Conservation (phyloP, 2,113 vertebrate genomes). For the Dolichotis patagonum region DNA sequence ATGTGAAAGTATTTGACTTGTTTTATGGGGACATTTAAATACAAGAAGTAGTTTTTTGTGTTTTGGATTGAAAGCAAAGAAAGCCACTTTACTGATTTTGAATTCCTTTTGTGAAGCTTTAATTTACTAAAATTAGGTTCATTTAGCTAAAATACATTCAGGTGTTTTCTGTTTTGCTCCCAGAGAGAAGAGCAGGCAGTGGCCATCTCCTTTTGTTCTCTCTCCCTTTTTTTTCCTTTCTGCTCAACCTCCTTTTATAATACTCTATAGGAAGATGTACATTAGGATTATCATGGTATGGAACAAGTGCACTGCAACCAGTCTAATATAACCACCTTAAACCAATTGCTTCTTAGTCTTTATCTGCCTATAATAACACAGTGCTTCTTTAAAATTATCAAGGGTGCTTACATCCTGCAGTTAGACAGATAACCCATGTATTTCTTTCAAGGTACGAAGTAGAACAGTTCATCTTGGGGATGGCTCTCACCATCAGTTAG, state of each 20-base stretch:
- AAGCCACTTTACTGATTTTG: slow-evolving; percentile 60
- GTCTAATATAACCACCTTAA: slow-evolving; percentile 36
- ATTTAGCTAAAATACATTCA: slow-evolving; percentile 54
- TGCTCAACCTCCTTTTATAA: slow-evolving; percentile 5
- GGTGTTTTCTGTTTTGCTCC: slow-evolving; percentile 8
- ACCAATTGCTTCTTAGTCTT: neutral
- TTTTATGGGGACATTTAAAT: slow-evolving; percentile 68
- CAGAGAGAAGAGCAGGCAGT: neutral
- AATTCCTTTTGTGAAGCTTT: slow-evolving; percentile 57
- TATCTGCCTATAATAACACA: neutral
- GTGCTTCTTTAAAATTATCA: neutral
- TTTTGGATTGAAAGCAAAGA: slow-evolving; percentile 62
- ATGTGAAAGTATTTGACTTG: slow-evolving; percentile 64
- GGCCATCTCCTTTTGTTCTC: neutral
- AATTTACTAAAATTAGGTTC: slow-evolving; percentile 68
- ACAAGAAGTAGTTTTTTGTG: slow-evolving; percentile 42
- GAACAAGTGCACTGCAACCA: neutral
- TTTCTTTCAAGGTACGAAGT: neutral
- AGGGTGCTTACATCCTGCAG: neutral
- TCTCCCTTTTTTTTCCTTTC: neutral
- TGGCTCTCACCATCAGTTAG: neutral
- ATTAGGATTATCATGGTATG: neutral
- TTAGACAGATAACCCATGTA: neutral
- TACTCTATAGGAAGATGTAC: neutral
- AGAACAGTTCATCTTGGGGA: neutral